Base-by-base conservation (phyloP, 2,113 vertebrate genomes). In the Scytalopus superciliaris region DNA sequence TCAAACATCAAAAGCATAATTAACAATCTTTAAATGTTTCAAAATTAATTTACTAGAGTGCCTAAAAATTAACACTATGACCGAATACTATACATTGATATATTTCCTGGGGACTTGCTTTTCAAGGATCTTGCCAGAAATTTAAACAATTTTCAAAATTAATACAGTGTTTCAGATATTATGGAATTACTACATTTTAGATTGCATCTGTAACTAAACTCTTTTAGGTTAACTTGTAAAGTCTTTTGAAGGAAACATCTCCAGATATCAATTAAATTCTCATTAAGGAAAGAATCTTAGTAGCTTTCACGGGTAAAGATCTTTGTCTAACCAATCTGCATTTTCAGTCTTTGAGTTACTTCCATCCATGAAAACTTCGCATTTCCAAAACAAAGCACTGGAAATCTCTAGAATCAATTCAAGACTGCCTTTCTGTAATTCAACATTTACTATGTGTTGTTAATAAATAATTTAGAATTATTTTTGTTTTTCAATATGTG, bases 121-220 rank as follows among this genome's bases (percentile, higher is more conserved):
- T 80, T 40, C 64, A 52, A 68, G 80, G 24, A 55, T 42, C 13
- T 49, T 78, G 57, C 75, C 62, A 93, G 82, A 96, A 90, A 69
- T 55, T 60, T 62, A 39, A 87, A 87, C 62, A 92, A 89, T 45
- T 91, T 85, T n/a, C 30, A 70, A 89, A 89, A 90, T 55, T 81
- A 94, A 94, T 88, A 74, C 69, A 83, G 33, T 35, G 72, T 77
- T 96, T 88, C 56, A 49, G 88, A 40, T 60, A 67, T 39, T 91
- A 82, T 35, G 42, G 88, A 93, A 91, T 64, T 86, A 59, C 50
- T 75, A 83, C n/a, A 78, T 70, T 89, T 92, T 69, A 37, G 84
- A 90, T 79, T 87, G 30, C 50, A 63, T 84, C 53, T 89, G 89
- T 87, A 59, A 53, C 14, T 28, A 76, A 92, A 56, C 17, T 56